Evolutionary conservation across 2,797 vertebrate genomes (phyloP).

Genomic region (Cuculus canorus): DNA sequence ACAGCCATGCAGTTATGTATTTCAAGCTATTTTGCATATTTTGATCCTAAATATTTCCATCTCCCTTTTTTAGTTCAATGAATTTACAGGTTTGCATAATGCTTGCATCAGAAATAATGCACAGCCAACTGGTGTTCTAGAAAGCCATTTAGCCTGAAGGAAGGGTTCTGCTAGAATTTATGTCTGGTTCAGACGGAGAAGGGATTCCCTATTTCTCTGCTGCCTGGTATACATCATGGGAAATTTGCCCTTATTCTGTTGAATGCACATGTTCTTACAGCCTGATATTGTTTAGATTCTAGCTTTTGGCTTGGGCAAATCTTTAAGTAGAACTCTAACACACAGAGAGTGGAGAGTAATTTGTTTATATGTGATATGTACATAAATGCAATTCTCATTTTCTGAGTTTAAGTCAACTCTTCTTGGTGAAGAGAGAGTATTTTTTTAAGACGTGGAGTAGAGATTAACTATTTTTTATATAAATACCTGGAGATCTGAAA

Average conservation of each 20-base stretch:
- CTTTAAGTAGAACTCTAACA: not conserved
- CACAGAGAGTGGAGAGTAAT: not conserved
- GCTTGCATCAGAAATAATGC: not conserved
- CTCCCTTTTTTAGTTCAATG: not conserved
- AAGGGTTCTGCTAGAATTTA: not conserved
- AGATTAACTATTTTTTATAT: not conserved
- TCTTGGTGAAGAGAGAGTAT: not conserved
- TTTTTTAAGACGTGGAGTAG: not conserved
- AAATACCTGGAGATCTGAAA: conserved; percentile 27
- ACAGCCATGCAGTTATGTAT: not conserved
- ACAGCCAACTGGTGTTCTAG: not conserved
- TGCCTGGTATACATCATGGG: not conserved
- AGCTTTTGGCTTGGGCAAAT: not conserved
- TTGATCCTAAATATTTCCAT: not conserved
- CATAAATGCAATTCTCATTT: not conserved
- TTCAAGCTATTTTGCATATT: not conserved
- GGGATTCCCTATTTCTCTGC: not conserved
- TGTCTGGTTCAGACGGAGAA: not conserved
- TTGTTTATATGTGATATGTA: not conserved
- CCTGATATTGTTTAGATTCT: not conserved
- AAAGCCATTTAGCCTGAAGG: not conserved
- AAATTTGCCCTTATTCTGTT: not conserved
- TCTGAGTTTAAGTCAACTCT: not conserved
- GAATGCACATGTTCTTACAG: not conserved
- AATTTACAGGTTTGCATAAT: not conserved